Conservation (phyloP, 2,888 invertebrate species). For the Limnephilus auricula region DNA sequence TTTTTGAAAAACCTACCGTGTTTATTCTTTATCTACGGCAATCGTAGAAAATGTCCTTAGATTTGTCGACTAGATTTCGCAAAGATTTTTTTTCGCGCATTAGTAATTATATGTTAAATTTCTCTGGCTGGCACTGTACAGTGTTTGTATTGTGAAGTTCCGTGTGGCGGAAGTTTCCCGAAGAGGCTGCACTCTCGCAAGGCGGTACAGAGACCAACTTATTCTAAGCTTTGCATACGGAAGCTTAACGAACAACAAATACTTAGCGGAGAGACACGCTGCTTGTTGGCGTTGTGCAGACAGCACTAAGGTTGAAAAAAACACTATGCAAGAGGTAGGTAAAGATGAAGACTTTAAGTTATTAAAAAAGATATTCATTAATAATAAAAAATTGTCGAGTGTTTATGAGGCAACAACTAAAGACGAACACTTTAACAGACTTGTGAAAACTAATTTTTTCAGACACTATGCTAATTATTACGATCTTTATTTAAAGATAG, state of each 20-base stretch:
- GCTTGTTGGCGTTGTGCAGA: constrained; percentile 60
- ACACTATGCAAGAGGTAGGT: background rate
- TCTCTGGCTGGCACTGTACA: background rate
- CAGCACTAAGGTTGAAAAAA: constrained; percentile 36
- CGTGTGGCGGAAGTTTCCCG: constrained; percentile 29
- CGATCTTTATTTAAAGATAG: too few relatives aligned
- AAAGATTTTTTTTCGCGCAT: background rate
- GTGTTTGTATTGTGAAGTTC: constrained; percentile 40
- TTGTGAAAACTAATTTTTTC: too few relatives aligned
- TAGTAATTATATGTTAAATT: background rate
- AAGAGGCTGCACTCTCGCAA: constrained; percentile 61
- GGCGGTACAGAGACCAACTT: constrained; percentile 64
- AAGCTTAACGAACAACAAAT: constrained; percentile 66
- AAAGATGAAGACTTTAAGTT: too few relatives aligned
- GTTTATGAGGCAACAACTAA: too few relatives aligned
- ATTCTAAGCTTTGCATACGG: constrained; percentile 65
- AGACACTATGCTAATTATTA: too few relatives aligned
- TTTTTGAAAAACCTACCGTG: too few relatives aligned
- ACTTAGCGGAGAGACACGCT: constrained; percentile 58
- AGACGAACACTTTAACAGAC: too few relatives aligned
- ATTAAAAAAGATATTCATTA: background rate
- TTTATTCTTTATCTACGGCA: too few relatives aligned
- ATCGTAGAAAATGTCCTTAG: background rate
- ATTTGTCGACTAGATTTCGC: background rate
- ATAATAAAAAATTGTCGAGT: background rate